phyloP scores from a whole-genome alignment of 1,140 invertebrate species.

The Drosophila sechellia region DNA sequence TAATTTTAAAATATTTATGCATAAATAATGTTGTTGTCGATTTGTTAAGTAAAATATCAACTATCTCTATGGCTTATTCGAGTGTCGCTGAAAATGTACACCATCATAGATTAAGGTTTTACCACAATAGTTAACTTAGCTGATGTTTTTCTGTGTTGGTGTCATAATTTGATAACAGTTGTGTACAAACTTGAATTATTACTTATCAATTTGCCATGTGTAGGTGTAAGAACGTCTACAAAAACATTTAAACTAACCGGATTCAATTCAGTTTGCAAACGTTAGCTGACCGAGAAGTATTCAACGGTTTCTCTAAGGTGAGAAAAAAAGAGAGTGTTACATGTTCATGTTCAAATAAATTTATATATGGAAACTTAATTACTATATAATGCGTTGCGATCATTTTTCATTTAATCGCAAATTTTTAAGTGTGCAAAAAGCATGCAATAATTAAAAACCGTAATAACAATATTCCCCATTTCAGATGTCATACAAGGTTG shows the following conservation, averaged over 20 bases:
- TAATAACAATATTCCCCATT: slow-evolving; percentile 1
- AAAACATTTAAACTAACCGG: slow-evolving; percentile 19
- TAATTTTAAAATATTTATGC: background rate
- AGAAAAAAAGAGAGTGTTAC: slow-evolving; percentile 5
- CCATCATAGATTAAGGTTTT: slow-evolving; percentile 6
- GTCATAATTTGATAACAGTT: slow-evolving; percentile 22
- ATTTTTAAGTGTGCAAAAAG: background rate
- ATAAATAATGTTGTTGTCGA: background rate
- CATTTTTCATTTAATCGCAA: background rate
- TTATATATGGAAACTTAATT: slow-evolving; percentile 13
- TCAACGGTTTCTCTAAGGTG: slow-evolving; percentile 36
- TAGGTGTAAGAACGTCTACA: slow-evolving; percentile 21
- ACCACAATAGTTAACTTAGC: slow-evolving; percentile 24
- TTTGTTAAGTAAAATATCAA: background rate
- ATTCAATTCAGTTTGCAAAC: slow-evolving; percentile 27
- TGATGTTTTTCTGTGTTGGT: slow-evolving; percentile 4
- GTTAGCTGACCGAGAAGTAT: slow-evolving; percentile 29
- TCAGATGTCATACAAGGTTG: slow-evolving; percentile 82
- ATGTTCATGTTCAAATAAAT: background rate
- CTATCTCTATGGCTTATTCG: background rate
- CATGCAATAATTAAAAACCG: background rate
- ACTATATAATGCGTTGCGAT: background rate
- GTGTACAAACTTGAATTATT: background rate
- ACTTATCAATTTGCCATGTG: slow-evolving; percentile 12
- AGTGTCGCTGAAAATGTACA: slow-evolving; percentile 1